Base-by-base conservation (phyloP, 2,797 vertebrate species). In the Macroramphosus scolopax region DNA sequence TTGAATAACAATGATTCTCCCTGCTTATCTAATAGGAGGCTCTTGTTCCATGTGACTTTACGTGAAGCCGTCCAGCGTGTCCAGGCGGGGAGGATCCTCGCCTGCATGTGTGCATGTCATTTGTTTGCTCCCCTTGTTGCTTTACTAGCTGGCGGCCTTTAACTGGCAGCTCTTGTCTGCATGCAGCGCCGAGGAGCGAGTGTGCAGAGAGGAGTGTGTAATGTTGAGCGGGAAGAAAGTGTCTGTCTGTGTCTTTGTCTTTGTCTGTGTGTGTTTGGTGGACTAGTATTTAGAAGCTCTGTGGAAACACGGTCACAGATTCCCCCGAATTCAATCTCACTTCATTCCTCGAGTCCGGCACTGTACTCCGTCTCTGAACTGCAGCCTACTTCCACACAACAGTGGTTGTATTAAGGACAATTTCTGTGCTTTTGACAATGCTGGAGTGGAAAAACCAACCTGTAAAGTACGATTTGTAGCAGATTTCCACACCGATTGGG, bases 261-360 rank as follows among this genome's bases (percentile, higher is more conserved):
- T n/a, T n/a, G n/a, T n/a, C n/a, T n/a, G n/a, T n/a, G n/a, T n/a
- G n/a, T n/a, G n/a, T n/a, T n/a, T n/a, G n/a, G n/a, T n/a, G n/a
- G n/a, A n/a, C n/a, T n/a, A n/a, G n/a, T n/a, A n/a, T n/a, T n/a
- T n/a, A n/a, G n/a, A 60, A 46, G 56, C 51, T 47, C 44, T 31
- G 31, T 45, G 41, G 66, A 69, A 64, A 74, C 41, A 50, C 13
- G 24, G 49, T 67, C 59, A 63, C 46, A n/a, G n/a, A n/a, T 63
- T 69, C 68, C 34, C 13, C 6, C 13, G 63, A 43, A 68, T 63
- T 61, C 11, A 50, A 17, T 75, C 63, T 53, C 1, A 56, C 61
- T 56, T 60, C 26, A 41, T 38, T 71, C 32, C 34, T 51, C 30
- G 44, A 51, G 25, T 63, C 36, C 7, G 18, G 46, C 49, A 25